Evolutionary conservation across 2,113 vertebrate genomes (phyloP), one percentile per base, ranked within the genome.

Genomic region (Hyaena hyaena): DNA sequence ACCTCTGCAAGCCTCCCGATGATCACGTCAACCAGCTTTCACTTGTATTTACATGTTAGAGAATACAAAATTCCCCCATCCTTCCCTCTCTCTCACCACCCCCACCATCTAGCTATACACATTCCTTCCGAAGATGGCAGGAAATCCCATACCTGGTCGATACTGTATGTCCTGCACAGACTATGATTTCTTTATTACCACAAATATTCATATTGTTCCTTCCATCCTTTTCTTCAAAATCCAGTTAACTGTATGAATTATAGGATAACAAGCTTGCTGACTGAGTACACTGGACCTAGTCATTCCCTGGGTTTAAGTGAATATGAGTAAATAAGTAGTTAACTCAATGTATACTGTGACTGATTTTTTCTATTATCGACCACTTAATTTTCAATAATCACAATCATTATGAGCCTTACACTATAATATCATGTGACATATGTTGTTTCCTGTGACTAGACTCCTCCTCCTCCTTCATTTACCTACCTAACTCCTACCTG

Each of bases 211-310:
- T 53, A 58, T 1, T 61, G 43, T 24, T 74, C 73, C 58, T 93
- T 80, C 16, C 35, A 84, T 55, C 58, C 35, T 96, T 66, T 95
- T 76, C 66, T 97, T 92, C n/a, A 96, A 90, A 97, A 84, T 61
- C 58, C 31, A 90, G 24, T 61, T 74, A 43, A 28, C 53, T 87
- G 79, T 31, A 39, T 21, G 80, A 90, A 96, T 63, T 48, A 83
- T 2, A 80, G 17, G 31, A 31, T 61, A 48, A 68, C 86, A 87
- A 77, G 92, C 71, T 39, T 96, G 61, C 43, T 90, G 66, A 80
- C 58, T 71, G 7, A 45, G 23, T 91, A 93, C 1, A 63, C 10
- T 79, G 19, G 14, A 76, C 15, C 28, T 31, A 82, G n/a, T 68
- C 31, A 43, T 24, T 93, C 55, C 50, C 48, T 88, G 23, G 10